phyloP scores from a whole-genome alignment of 2,888 invertebrate species.

The Dryococelus australis region DNA sequence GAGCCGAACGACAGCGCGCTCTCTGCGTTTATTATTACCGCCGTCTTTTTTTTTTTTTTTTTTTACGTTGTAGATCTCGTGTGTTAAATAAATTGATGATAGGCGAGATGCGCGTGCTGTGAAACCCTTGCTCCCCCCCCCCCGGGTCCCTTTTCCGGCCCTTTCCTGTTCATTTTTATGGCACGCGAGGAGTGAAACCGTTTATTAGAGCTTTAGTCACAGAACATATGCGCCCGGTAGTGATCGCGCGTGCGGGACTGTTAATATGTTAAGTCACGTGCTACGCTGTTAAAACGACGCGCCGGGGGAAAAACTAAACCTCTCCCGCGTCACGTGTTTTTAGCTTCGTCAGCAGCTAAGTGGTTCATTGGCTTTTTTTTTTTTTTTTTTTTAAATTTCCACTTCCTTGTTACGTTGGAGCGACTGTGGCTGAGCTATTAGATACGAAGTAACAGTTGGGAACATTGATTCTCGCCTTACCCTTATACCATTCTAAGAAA shows the following conservation, averaged over 20 bases:
- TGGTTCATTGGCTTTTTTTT: no score
- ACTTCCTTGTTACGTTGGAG: no score
- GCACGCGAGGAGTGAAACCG: conserved; percentile 28
- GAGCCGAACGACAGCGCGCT: background rate
- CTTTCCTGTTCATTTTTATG: background rate
- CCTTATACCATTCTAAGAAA: no score
- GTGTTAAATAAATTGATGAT: conserved; percentile 26
- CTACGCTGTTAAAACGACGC: background rate
- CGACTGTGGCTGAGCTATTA: no score
- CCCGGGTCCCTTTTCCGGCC: background rate
- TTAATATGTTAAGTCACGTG: background rate
- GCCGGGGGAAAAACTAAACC: no score
- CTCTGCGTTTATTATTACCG: conserved; percentile 16
- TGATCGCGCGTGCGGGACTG: background rate
- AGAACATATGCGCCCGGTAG: conserved; percentile 11
- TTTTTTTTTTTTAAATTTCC: no score
- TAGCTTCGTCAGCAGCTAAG: no score
- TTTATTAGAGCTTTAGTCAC: conserved; percentile 28
- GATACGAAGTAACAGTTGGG: no score
- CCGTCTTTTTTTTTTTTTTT: background rate
- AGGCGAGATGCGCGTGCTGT: background rate
- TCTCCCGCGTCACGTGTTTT: no score
- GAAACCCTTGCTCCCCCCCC: background rate
- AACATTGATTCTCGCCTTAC: no score
- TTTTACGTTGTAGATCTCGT: background rate